phyloP scores from a whole-genome alignment of 2,888 invertebrate species.

The Drosophila bunnanda region DNA sequence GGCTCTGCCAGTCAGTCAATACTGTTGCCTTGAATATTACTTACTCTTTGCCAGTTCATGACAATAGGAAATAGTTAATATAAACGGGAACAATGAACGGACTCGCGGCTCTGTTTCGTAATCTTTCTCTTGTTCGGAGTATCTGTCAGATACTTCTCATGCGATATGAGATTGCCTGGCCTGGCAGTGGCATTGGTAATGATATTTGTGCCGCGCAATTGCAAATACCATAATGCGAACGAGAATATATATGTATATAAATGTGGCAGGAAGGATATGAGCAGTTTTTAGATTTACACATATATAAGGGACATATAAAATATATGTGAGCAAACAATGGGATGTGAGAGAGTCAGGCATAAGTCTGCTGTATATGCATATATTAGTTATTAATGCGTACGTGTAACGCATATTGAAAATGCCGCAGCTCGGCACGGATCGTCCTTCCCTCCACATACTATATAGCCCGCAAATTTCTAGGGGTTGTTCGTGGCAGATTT shows the following conservation, averaged over 20 bases:
- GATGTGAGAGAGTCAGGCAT: conserved; percentile 48
- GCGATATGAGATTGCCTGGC: conserved; percentile 28
- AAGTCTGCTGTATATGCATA: conserved; percentile 62
- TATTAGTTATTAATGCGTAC: conserved; percentile 80
- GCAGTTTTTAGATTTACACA: conserved; percentile 74
- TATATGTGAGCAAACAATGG: conserved; percentile 67
- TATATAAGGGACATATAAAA: conserved; percentile 50
- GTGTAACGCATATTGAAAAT: conserved; percentile 78
- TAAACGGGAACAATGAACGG: conserved; percentile 29
- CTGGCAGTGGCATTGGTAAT: conserved; percentile 73
- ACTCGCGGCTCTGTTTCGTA: conserved; percentile 16
- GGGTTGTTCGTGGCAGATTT: conserved; percentile 67
- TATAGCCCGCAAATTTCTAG: conserved; percentile 24
- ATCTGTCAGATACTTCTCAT: conserved; percentile 6
- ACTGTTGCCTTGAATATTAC: conserved; percentile 14
- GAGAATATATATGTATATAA: background rate
- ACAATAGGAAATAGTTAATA: conserved; percentile 40
- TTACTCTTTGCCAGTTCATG: background rate
- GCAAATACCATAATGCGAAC: conserved; percentile 53
- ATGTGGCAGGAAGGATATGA: conserved; percentile 60
- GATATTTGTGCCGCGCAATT: conserved; percentile 76
- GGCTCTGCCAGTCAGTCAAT: background rate
- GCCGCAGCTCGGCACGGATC: conserved; percentile 55
- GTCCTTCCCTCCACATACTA: conserved; percentile 10
- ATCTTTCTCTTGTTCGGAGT: conserved; percentile 30